Base-by-base conservation (phyloP, 1,140 invertebrate genomes). In the Diploscapter pachys region DNA sequence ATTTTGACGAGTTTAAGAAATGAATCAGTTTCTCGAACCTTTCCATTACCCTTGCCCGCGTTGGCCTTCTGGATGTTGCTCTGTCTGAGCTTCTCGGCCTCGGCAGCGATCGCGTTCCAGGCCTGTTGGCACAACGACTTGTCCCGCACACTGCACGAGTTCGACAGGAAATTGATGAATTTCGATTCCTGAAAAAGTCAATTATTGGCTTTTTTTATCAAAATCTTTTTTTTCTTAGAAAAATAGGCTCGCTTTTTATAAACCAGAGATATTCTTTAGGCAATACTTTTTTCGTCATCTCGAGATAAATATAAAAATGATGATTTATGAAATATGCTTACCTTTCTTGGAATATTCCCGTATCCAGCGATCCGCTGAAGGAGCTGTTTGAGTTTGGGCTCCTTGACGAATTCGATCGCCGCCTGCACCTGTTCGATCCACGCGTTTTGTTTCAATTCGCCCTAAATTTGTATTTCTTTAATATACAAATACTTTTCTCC, bases 271-370 rank as follows among this genome's bases (percentile, higher is more conserved):
- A 59, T 59, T 59, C 9, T 59, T 11, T 13, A 11, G 57, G 1
- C 9, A 13, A 11, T 59, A 59, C 2, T 13, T 11, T 2, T 59
- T 59, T 59, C 1, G 0, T 13, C 2, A 59, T 59, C 57, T 59
- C 57, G 2, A 11, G 57, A 9, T 55, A 68, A n/a, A 55, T 9
- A 6, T 8, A 68, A 2, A 59, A 59, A 59, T 31, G 57, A 59
- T 11, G 9, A 11, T 11, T 11, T 11, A 2, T 59, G 31, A 11
- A 59, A 59, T 31, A 54, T 31, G 57, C 61, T 13, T 5, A 72
- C 71, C 84, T 96, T 96, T 57, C 93, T 89, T n/a, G 94, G 95
- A 80, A 96, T 92, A 85, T 96, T 97, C 63, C 91, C 90, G 82
- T 91, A 90, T 65, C 90, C 90, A 53, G 90, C 90, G 55, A 96